phyloP scores from a whole-genome alignment of 2,113 vertebrate genomes.

The Cricetomys ansorgei region DNA sequence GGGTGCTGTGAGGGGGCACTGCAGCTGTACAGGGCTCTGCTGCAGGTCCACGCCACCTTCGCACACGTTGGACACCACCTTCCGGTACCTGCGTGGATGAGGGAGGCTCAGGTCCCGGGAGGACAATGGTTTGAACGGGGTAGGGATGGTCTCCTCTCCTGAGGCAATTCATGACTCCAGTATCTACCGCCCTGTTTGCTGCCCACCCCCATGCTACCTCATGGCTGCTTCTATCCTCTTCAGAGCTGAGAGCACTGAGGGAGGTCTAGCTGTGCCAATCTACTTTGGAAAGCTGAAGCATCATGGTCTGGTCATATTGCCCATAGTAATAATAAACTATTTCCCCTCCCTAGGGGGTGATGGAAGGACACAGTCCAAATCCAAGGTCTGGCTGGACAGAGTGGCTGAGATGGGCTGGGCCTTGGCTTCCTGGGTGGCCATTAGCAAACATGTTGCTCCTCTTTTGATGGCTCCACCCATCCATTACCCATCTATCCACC shows the following conservation, averaged over 20 bases:
- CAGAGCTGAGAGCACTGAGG: background rate
- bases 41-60: slow-evolving; percentile 95
- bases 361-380: background rate
- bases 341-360: accelerated
- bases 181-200: accelerated
- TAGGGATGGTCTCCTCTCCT: accelerated
- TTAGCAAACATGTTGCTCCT: background rate
- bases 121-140: accelerated
- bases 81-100: slow-evolving; percentile 91
- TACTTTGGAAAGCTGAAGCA: accelerated
- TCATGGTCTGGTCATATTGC: accelerated
- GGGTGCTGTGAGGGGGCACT: slow-evolving; percentile 93
- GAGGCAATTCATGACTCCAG: accelerated
- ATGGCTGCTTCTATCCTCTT: accelerated
- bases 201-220: accelerated
- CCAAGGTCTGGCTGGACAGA: background rate
- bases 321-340: accelerated
- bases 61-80: slow-evolving; percentile 93
- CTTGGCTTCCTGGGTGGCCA: accelerated
- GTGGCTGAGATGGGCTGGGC: accelerated
- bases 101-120: background rate
- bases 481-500: background rate
- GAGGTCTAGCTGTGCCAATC: accelerated
- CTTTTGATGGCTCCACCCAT: background rate
- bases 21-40: slow-evolving; percentile 89